phyloP scores from a whole-genome alignment of 2,888 invertebrate genomes.

The Stenolophus ochropezus region DNA sequence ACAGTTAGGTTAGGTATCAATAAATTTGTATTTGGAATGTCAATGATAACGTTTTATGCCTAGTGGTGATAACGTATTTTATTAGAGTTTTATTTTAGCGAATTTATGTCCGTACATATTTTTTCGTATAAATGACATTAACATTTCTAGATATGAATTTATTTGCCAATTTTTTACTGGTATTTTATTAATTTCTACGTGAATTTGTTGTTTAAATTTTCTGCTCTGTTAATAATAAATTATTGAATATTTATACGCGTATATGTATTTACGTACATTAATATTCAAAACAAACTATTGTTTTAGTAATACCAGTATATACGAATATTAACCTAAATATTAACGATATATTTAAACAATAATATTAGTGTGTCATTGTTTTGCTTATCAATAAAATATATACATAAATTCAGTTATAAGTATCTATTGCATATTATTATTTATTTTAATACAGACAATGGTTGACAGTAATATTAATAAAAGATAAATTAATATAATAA shows the following conservation, averaged over 20 bases:
- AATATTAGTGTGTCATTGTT: background rate
- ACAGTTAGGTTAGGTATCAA: slow-evolving; percentile 6
- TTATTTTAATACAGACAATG: no score
- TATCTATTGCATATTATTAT: no score
- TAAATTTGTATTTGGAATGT: slow-evolving; percentile 12
- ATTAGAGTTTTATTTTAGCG: background rate
- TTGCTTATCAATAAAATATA: background rate
- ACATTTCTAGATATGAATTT: background rate
- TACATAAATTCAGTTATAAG: background rate
- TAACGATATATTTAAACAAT: background rate
- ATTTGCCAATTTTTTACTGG: background rate
- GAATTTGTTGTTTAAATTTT: no score
- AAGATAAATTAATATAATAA: no score
- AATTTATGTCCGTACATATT: background rate
- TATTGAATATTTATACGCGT: background rate
- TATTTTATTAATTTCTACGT: background rate
- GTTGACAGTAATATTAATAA: no score
- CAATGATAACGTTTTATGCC: slow-evolving; percentile 4
- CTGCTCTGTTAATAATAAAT: no score
- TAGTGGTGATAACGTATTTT: background rate
- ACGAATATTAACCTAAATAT: background rate
- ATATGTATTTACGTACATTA: background rate
- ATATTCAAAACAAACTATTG: background rate
- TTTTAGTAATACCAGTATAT: background rate
- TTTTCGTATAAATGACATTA: background rate